Base-by-base conservation (phyloP, 2,113 vertebrate species). In the Apistogramma diplotaenia region DNA sequence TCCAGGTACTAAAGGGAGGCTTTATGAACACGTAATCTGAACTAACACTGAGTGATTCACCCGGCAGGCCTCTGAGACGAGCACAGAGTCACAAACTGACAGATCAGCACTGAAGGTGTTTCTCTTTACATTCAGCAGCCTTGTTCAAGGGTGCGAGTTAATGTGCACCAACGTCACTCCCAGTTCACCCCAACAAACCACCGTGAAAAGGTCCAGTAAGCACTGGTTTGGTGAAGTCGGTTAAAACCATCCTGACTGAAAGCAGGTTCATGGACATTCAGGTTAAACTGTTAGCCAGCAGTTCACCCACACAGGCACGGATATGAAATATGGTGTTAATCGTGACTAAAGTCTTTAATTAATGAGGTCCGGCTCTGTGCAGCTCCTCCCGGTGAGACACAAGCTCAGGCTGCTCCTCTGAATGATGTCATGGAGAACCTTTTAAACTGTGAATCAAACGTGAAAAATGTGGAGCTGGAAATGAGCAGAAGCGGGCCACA, bases 1-100 rank as follows among this genome's bases (percentile, higher is more conserved):
- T 89, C 89, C 90, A 93, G 93, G 93, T 95, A 94, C 79, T 85
- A 87, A 55, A 77, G 74, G 76, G 78, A 72, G 29, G 72, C 67
- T 85, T 65, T 6, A 35, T 67, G 9, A 79, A 72, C 21, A 71
- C 51, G 51, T 70, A 31, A 15, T 74, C 6, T 54, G 43, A 72
- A 71, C 76, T 84, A 84, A 84, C 74, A 12, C 40, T 10, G 65
- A 82, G 70, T 79, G 82, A 82, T 49, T 59, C 67, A 19, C 70
- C 65, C n/a, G 23, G 6, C 4, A 18, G n/a, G n/a, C 29, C 7
- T 19, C 3, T 4, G 1, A 25, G 3, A 70, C 51, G 3, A 43
- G 31, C 79, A 74, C 37, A 76, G 7, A 61, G 61, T 51, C 61
- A 67, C 55, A 25, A 57, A 76, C 79, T 85, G 86, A 82, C 33